A percentile compares a stretch with the other conserved stretches of the same genome.
phyloP scores from a whole-genome alignment of 2,797 vertebrate species.

The Acropternis orthonyx region DNA sequence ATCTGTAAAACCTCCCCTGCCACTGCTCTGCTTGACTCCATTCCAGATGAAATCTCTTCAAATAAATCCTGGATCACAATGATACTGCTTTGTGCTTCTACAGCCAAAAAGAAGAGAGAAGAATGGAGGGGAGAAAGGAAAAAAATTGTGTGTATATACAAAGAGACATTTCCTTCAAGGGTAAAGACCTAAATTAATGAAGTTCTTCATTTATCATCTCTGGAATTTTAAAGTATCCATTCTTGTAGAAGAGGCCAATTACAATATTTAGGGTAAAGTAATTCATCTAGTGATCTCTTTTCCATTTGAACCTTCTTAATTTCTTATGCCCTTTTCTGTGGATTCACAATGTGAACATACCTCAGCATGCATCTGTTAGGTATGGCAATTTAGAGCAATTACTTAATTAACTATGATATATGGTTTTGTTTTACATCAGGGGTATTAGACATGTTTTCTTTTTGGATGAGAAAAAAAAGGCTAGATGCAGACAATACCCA shows the following conservation, averaged over 20 bases:
- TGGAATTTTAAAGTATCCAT: slow-evolving; percentile 56
- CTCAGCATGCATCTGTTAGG: slow-evolving; percentile 64
- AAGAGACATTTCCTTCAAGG: slow-evolving; percentile 68
- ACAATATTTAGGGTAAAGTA: slow-evolving; percentile 73
- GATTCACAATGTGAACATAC: slow-evolving; percentile 63
- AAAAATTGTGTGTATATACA: slow-evolving; percentile 7
- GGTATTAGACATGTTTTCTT: slow-evolving; percentile 21
- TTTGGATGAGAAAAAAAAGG: slow-evolving; percentile 10
- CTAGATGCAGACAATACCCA: neutral
- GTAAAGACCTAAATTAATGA: slow-evolving; percentile 73
- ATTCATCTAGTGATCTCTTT: slow-evolving; percentile 70
- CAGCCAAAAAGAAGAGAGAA: slow-evolving; percentile 29
- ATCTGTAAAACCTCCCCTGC: slow-evolving; percentile 78
- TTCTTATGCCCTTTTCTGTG: slow-evolving; percentile 62
- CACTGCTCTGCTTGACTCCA: slow-evolving; percentile 73
- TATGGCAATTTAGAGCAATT: slow-evolving; percentile 71
- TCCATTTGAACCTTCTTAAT: slow-evolving; percentile 69
- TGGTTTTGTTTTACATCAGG: neutral
- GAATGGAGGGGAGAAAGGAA: neutral
- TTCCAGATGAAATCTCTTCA: slow-evolving; percentile 80
- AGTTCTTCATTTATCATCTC: slow-evolving; percentile 68
- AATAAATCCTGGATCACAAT: slow-evolving; percentile 74
- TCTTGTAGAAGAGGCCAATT: slow-evolving; percentile 68
- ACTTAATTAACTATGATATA: slow-evolving; percentile 72
- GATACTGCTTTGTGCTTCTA: slow-evolving; percentile 63